A percentile compares a stretch with the other conserved stretches of the same genome.
Evolutionary conservation across 2,797 vertebrate genomes (phyloP).

Genomic region (Pseudochirops corinnae): DNA sequence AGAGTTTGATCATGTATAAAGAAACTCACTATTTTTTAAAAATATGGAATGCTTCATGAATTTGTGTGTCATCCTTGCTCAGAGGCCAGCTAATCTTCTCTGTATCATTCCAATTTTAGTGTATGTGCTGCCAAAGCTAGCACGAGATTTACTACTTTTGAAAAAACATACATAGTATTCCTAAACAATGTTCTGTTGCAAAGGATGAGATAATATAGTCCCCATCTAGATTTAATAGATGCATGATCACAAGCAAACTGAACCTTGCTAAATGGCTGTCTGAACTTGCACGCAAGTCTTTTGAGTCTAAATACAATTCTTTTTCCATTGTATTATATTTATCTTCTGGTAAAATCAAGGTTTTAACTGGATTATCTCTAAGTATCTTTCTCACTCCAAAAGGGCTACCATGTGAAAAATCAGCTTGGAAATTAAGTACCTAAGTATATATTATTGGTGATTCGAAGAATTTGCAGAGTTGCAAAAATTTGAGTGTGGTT

Average conservation of each 20-base stretch:
- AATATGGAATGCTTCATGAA: too few relatives aligned
- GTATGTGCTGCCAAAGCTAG: too few relatives aligned
- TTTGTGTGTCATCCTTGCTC: too few relatives aligned
- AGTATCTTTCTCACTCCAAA: background rate
- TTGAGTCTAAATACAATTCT: background rate
- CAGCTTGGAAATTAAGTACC: background rate
- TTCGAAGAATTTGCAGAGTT: background rate
- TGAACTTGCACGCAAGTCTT: background rate
- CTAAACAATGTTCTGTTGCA: background rate
- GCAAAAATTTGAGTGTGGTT: background rate
- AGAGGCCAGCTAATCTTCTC: too few relatives aligned
- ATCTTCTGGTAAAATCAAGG: background rate
- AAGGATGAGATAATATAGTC: background rate
- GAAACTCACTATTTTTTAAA: background rate
- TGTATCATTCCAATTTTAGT: too few relatives aligned
- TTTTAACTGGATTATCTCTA: background rate
- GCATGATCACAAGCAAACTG: background rate
- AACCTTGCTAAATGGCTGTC: background rate
- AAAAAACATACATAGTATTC: background rate
- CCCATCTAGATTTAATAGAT: background rate
- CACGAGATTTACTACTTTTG: background rate
- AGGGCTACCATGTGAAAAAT: background rate
- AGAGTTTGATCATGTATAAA: background rate
- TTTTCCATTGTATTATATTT: background rate
- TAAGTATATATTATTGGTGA: background rate